Conservation (phyloP, 2,113 vertebrate genomes). For the Amazona vittata region DNA sequence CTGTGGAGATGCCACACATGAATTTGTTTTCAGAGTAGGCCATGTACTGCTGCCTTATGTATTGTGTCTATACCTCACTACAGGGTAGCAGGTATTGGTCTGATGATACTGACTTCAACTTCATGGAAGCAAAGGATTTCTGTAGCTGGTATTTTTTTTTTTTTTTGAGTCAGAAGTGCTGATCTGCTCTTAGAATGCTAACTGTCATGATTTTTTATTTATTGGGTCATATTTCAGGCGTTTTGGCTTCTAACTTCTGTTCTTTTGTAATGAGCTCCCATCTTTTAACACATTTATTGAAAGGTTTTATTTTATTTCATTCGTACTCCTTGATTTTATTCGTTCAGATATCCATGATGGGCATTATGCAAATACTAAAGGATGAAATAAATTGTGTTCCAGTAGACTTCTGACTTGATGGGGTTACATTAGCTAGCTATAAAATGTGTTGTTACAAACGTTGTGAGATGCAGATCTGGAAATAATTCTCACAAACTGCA, state of each 20-base stretch:
- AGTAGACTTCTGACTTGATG: not conserved
- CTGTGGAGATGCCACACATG: accelerated
- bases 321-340: not conserved
- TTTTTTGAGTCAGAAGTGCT: not conserved
- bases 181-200: not conserved
- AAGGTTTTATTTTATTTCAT: not conserved
- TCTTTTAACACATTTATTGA: not conserved
- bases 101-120: not conserved
- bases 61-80: not conserved
- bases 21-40: not conserved
- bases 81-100: not conserved
- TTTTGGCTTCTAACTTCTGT: not conserved
- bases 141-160: not conserved
- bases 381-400: not conserved
- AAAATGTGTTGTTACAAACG: not conserved
- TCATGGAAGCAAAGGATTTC: not conserved
- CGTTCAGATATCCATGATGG: not conserved
- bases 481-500: not conserved
- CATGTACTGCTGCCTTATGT: accelerated
- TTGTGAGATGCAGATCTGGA: not conserved
- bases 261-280: not conserved
- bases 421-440: not conserved
- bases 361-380: not conserved
- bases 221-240: not conserved
- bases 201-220: not conserved